Percentiles rank a stretch among this genome's conserved stretches.
Conservation (phyloP, 2,113 vertebrate genomes). For the Oxyruncus cristatus region DNA sequence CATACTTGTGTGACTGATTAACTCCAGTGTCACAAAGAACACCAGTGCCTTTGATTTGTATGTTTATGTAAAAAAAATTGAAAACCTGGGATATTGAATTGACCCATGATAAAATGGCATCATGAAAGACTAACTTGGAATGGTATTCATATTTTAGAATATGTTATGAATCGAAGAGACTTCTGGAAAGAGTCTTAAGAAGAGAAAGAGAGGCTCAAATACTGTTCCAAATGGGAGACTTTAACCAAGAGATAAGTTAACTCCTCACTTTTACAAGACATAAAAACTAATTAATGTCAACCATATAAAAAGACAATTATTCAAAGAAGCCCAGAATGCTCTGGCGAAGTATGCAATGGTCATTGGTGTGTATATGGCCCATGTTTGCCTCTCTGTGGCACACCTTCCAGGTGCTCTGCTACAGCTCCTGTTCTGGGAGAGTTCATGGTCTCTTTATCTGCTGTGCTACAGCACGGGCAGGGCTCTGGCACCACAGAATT, state of each 20-base stretch:
- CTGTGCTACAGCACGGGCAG: accelerated
- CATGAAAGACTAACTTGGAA: neutral
- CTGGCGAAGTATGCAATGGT: neutral
- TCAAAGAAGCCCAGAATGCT: neutral
- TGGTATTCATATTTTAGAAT: neutral
- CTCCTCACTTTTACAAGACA: neutral
- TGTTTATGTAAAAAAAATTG: neutral
- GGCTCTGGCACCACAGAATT: neutral
- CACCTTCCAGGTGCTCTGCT: neutral
- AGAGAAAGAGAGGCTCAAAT: neutral
- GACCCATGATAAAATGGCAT: neutral
- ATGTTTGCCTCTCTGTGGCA: neutral
- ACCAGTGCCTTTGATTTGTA: neutral
- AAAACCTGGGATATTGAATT: neutral
- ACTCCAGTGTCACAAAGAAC: neutral
- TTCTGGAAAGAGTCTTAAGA: neutral
- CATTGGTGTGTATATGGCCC: accelerated
- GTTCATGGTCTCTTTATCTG: neutral
- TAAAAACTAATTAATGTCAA: neutral
- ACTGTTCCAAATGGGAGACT: neutral
- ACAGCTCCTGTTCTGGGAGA: neutral
- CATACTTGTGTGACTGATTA: neutral
- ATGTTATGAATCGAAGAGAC: neutral
- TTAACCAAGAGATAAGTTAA: neutral
- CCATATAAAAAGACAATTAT: neutral